Conservation (phyloP, 2,113 vertebrate genomes). For the Aythya baeri region DNA sequence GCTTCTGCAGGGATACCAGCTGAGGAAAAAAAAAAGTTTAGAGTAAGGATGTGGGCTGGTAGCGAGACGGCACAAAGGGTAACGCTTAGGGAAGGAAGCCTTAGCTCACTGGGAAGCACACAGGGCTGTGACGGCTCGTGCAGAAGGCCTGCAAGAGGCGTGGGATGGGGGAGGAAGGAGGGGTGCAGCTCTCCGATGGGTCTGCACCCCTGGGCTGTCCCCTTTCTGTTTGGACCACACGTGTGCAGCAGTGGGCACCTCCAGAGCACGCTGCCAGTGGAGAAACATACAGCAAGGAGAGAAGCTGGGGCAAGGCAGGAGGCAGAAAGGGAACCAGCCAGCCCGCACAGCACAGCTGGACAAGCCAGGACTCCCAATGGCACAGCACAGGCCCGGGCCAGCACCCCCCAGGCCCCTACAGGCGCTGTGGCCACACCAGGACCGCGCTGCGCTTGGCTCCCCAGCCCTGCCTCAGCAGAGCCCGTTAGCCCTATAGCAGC, state of each 20-base stretch:
- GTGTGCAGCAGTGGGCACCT: background rate
- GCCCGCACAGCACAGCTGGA: background rate
- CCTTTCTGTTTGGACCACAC: no score
- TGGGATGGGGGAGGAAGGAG: background rate
- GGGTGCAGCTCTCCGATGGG: accelerated
- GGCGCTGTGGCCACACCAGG: accelerated
- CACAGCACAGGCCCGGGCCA: background rate
- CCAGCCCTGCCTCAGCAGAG: background rate
- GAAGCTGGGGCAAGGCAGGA: background rate
- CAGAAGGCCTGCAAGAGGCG: accelerated
- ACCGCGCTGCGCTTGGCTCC: accelerated
- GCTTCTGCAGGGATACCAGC: background rate
- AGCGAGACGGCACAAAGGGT: background rate
- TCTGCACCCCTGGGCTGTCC: background rate
- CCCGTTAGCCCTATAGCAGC: background rate
- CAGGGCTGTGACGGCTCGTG: no score
- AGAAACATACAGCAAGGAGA: no score
- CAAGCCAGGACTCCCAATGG: background rate
- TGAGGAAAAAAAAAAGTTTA: background rate
- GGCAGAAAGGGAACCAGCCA: accelerated
- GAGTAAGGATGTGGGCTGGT: background rate
- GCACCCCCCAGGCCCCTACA: background rate
- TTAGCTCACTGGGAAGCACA: background rate
- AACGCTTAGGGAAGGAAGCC: background rate
- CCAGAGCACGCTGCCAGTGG: background rate